phyloP scores from a whole-genome alignment of 1,140 invertebrate species.

The Zaprionus taronus region DNA sequence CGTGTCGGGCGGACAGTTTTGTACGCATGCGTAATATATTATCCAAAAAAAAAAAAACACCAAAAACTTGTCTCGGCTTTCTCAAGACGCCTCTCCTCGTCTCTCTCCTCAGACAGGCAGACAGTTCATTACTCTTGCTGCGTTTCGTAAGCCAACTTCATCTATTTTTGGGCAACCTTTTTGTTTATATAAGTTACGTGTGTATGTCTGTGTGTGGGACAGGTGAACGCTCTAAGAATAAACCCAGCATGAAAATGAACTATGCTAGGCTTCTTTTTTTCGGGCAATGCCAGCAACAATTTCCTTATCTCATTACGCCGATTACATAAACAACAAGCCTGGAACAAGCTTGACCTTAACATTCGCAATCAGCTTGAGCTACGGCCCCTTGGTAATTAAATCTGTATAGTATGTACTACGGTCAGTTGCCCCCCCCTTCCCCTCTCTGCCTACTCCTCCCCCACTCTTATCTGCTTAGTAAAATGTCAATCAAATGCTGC shows the following conservation, averaged over 20 bases:
- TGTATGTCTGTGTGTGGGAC: neutral
- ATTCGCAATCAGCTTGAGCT: slow-evolving; percentile 40
- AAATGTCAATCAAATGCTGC: slow-evolving; percentile 35
- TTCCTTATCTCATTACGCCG: slow-evolving; percentile 22
- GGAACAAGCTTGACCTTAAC: slow-evolving; percentile 38
- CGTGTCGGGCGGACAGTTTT: slow-evolving; percentile 25
- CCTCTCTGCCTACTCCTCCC: neutral
- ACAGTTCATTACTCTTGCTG: slow-evolving; percentile 32
- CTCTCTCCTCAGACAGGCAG: neutral
- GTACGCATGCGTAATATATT: slow-evolving; percentile 37
- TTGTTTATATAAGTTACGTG: slow-evolving; percentile 17
- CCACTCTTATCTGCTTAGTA: slow-evolving; percentile 21
- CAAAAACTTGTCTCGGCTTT: slow-evolving; percentile 13
- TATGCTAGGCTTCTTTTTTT: neutral
- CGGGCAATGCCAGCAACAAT: neutral
- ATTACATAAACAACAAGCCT: slow-evolving; percentile 27
- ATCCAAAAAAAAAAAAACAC: slow-evolving; percentile 20
- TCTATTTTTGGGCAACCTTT: slow-evolving; percentile 33
- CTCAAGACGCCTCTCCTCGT: neutral
- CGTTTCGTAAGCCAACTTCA: slow-evolving; percentile 30
- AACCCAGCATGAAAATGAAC: neutral
- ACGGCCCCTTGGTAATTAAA: slow-evolving; percentile 21
- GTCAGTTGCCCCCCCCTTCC: neutral
- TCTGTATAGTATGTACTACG: slow-evolving; percentile 7
- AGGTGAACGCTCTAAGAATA: slow-evolving; percentile 30